These are phyloP conservation scores for Andrena camellia DNA, from an alignment of 2,888 invertebrate species.

Conservation along the genomic window DNA sequence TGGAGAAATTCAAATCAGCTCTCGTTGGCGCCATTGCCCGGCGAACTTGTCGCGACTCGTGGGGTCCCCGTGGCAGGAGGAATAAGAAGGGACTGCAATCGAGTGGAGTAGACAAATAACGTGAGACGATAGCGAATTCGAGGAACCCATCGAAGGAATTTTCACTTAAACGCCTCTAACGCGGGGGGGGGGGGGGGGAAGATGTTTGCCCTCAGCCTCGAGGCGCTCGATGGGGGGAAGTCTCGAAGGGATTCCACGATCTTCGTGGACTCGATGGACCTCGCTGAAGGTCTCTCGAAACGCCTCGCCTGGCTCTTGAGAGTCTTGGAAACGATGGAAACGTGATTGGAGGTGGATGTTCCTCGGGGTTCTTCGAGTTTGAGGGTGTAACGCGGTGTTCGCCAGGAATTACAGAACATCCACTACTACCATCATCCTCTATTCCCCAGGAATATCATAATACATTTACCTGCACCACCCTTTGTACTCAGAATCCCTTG, in stretches of 20 bases:
- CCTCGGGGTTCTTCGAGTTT: not conserved
- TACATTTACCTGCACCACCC: too few relatives aligned
- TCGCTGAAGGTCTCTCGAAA: not conserved
- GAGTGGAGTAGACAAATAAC: slow-evolving; percentile 21
- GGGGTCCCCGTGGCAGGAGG: not conserved
- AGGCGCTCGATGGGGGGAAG: slow-evolving; percentile 2
- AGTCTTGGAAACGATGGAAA: not conserved
- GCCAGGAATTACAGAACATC: too few relatives aligned
- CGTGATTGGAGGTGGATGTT: slow-evolving; percentile 2
- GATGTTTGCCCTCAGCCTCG: slow-evolving; percentile 10
- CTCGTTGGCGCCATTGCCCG: not conserved
- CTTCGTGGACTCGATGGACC: not conserved
- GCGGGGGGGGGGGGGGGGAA: too few relatives aligned
- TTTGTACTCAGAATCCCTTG: too few relatives aligned
- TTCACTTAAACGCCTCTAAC: slow-evolving; percentile 21
- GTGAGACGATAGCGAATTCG: not conserved
- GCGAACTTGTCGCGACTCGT: not conserved
- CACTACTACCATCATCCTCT: too few relatives aligned
- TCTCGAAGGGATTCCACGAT: slow-evolving; percentile 25
- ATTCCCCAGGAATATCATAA: too few relatives aligned
- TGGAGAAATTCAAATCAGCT: slow-evolving; percentile 33
- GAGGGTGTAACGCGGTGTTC: not conserved
- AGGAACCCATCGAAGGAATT: slow-evolving; percentile 3
- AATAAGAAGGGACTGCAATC: not conserved
- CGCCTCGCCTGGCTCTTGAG: not conserved